Conservation (phyloP, 2,888 invertebrate species). For the Philaethria dido region DNA sequence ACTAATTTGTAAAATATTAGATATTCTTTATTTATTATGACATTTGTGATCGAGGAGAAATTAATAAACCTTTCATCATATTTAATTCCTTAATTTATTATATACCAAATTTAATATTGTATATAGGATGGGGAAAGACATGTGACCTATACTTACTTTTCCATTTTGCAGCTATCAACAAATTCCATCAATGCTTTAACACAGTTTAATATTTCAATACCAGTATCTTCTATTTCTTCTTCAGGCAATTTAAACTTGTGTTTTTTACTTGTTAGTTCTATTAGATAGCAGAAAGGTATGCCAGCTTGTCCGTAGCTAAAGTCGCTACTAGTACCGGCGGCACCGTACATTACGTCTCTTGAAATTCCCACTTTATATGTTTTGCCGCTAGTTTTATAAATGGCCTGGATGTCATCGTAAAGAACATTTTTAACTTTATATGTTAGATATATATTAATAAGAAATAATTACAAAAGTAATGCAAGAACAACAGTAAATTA, state of each 20-base stretch:
- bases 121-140: too few relatives aligned
- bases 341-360: constrained; percentile 72
- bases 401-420: constrained; percentile 59
- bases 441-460: too few relatives aligned
- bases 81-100: too few relatives aligned
- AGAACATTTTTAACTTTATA: not conserved
- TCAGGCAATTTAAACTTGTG: constrained; percentile 68
- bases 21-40: too few relatives aligned
- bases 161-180: constrained; percentile 53
- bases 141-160: constrained; percentile 7
- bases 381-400: constrained; percentile 64
- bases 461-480: too few relatives aligned
- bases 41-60: too few relatives aligned
- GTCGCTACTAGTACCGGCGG: constrained; percentile 73
- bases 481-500: not conserved
- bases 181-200: constrained; percentile 69
- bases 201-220: constrained; percentile 63
- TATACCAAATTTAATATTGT: too few relatives aligned
- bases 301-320: constrained; percentile 67
- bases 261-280: constrained; percentile 69
- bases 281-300: constrained; percentile 72
- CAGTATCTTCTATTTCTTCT: constrained; percentile 69
- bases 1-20: too few relatives aligned
- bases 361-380: constrained; percentile 75
- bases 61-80: too few relatives aligned